Base-by-base conservation (phyloP, 2,797 vertebrate genomes). In the Cynopterus sphinx region DNA sequence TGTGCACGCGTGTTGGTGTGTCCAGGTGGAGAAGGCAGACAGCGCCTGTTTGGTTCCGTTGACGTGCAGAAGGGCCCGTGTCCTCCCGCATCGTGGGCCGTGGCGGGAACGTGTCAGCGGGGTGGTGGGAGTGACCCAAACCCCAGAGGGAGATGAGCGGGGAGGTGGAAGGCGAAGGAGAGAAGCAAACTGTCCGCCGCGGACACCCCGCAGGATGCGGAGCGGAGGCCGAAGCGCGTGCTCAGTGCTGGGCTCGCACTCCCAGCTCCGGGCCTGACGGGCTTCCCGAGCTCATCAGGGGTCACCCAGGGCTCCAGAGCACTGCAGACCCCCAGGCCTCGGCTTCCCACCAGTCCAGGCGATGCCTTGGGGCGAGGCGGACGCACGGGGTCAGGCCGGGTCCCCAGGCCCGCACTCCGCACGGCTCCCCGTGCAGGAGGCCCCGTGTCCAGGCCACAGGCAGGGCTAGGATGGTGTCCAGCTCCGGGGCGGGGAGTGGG, bases 221-320 rank as follows among this genome's bases (percentile, higher is more conserved):
- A 24, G 6, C 2, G 15, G 36, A 61, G 31, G 46, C 39, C 8
- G 26, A 41, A 3, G 46, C 12, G 12, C 12, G 12, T 10, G 0
- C 26, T 22, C 2, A 0, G 16, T 0, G 22, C 55, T 0, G 8
- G 68, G 2, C 43, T 0, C 53, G 0, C 6, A 4, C 31, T 0
- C 21, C 15, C 2, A 24, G 21, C 43, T 91, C 73, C 10, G 46
- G 46, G 46, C 12, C 12, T 46, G 3, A 4, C 46, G 46, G 46
- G 43, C 46, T 49, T 33, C 70, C 11, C 33, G 12, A 51, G 11
- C 39, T 19, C 4, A 2, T 28, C n/a, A 31, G 73, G 19, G 87
- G 21, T 21, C 0, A 1, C 24, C 36, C 84, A 24, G 57, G 21
- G 31, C 12, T 67, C 1, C 0, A 70, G n/a, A 12, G 7, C 19